These are phyloP conservation scores for Xanthorhoe spadicearia DNA, from an alignment of 2,888 invertebrate species.

Conservation along the genomic window DNA sequence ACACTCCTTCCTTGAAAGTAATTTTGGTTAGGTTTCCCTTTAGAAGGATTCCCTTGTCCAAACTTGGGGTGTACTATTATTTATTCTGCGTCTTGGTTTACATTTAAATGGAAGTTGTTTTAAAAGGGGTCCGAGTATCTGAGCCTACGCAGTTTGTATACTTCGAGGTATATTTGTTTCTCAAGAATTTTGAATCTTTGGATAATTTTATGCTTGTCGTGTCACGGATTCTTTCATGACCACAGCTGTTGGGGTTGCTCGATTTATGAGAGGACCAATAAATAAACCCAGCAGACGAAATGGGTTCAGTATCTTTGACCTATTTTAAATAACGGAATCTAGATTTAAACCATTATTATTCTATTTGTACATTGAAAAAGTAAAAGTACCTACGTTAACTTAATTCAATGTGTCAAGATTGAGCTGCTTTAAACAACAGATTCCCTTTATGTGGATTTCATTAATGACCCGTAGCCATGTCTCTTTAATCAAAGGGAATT, in stretches of 20 bases:
- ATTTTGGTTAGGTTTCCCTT: slow-evolving; percentile 49
- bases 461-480: neutral
- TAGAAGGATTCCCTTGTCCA: slow-evolving; percentile 54
- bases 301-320: too few relatives aligned
- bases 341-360: too few relatives aligned
- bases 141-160: slow-evolving; percentile 20
- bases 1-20: slow-evolving; percentile 35
- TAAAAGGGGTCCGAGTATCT: slow-evolving; percentile 29
- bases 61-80: slow-evolving; percentile 38
- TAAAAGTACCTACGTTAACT: too few relatives aligned
- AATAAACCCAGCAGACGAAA: neutral
- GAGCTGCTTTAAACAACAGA: too few relatives aligned
- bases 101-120: slow-evolving; percentile 38
- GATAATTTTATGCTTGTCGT: neutral
- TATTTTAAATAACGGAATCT: too few relatives aligned
- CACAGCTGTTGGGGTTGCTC: neutral
- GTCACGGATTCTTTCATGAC: neutral
- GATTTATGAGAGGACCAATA: neutral
- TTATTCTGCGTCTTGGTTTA: slow-evolving; percentile 31
- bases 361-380: too few relatives aligned
- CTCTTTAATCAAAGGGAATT: neutral
- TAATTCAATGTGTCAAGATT: too few relatives aligned
- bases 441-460: too few relatives aligned
- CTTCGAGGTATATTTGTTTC: slow-evolving; percentile 13
- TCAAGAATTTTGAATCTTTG: slow-evolving; percentile 3